Conservation (phyloP, 1,140 invertebrate genomes). For the Halotydeus destructor region DNA sequence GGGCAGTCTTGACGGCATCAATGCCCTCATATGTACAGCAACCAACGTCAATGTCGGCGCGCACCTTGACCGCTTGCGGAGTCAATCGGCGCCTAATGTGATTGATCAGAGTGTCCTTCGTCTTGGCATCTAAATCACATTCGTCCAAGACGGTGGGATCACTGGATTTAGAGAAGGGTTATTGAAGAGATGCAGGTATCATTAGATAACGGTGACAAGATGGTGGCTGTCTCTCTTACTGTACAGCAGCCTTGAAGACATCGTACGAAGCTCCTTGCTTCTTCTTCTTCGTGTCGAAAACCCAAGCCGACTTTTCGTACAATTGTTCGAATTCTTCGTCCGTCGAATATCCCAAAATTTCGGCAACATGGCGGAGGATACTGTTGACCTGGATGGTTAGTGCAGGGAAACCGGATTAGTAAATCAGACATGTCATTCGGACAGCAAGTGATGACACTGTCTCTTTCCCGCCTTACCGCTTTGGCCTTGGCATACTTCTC, state of each 20-base stretch:
- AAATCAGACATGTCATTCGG: neutral
- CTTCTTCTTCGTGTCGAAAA: constrained; percentile 93
- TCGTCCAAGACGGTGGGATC: constrained; percentile 85
- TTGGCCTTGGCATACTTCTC: constrained; percentile 97
- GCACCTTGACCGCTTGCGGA: constrained; percentile 91
- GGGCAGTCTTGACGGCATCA: constrained; percentile 86
- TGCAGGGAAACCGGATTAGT: constrained; percentile 2
- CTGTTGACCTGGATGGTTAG: constrained; percentile 42
- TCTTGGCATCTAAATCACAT: constrained; percentile 77
- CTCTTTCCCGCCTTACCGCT: constrained; percentile 41
- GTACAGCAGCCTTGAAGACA: constrained; percentile 91
- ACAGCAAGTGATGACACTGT: constrained; percentile 4
- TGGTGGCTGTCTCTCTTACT: constrained; percentile 37
- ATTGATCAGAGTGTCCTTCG: constrained; percentile 71
- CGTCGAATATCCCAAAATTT: constrained; percentile 68
- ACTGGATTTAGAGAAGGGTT: constrained; percentile 26
- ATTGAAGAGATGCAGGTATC: neutral
- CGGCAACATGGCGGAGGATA: constrained; percentile 87
- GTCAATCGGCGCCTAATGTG: constrained; percentile 93
- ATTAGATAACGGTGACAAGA: neutral
- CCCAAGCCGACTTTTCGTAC: constrained; percentile 95
- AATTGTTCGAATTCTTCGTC: constrained; percentile 84
- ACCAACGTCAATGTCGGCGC: constrained; percentile 88
- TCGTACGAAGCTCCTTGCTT: constrained; percentile 90
- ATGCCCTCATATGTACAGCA: constrained; percentile 94